Evolutionary conservation across 2,888 invertebrate genomes (phyloP).

Genomic region (Bellardia bayeri): DNA sequence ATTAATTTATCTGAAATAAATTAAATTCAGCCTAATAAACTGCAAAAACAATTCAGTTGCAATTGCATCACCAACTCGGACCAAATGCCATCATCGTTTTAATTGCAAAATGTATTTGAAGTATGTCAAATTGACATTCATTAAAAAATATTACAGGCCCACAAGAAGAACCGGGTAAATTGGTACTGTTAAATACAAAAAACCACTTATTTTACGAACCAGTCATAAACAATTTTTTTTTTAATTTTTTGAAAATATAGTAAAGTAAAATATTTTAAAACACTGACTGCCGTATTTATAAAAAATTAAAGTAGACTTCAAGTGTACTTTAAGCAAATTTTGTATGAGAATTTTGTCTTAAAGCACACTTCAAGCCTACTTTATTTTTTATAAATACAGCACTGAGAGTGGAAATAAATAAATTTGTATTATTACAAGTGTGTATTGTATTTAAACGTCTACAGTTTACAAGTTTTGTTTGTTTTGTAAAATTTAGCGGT

Average conservation of each 20-base stretch:
- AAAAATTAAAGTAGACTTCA: too few species aligned
- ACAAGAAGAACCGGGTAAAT: constrained; percentile 11
- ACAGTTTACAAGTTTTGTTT: neutral
- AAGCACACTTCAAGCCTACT: too few species aligned
- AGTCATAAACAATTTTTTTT: constrained; percentile 11
- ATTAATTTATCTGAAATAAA: constrained; percentile 21
- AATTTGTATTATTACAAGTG: neutral
- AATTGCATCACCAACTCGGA: constrained; percentile 36
- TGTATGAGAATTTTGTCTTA: too few species aligned
- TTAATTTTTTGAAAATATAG: neutral
- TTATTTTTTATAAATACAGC: too few species aligned
- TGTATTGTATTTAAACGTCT: neutral
- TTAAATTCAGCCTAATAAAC: neutral
- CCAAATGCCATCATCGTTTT: constrained; percentile 27
- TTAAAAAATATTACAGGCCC: neutral
- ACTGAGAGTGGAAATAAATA: neutral
- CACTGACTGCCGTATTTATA: too few species aligned
- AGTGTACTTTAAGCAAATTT: too few species aligned
- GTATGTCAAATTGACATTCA: constrained; percentile 9
- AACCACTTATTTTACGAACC: neutral
- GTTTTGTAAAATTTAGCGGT: neutral
- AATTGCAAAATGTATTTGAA: neutral
- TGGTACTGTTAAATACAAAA: constrained; percentile 8
- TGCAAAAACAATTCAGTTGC: constrained; percentile 10
- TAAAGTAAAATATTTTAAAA: neutral